A percentile compares a stretch with the other conserved stretches of the same genome.
Conservation (phyloP, 2,113 vertebrate species). For the Muscicapa adusta region DNA sequence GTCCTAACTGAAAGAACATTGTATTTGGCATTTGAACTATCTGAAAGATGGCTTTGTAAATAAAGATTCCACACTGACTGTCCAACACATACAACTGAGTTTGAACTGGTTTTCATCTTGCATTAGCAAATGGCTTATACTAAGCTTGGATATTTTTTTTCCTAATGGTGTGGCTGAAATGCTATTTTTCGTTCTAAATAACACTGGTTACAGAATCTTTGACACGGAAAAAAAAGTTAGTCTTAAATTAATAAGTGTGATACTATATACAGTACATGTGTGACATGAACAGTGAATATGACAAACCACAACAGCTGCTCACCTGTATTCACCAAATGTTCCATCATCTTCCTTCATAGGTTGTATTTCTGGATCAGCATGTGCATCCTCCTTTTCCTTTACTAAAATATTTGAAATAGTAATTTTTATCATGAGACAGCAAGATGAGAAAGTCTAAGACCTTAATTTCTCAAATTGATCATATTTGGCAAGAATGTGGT, state of each 20-base stretch:
- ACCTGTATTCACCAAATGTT: slow-evolving; percentile 99
- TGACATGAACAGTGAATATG: neutral
- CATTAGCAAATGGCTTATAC: neutral
- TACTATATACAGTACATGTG: neutral
- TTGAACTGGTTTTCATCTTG: neutral
- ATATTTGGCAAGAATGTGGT: neutral
- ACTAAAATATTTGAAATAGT: slow-evolving; percentile 74
- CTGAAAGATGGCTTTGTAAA: neutral
- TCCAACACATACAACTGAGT: neutral
- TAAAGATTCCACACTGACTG: neutral
- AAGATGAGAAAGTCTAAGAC: neutral
- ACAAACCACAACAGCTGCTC: slow-evolving; percentile 61
- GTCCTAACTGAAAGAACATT: neutral
- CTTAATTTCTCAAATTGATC: neutral
- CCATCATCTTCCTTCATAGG: slow-evolving; percentile 99
- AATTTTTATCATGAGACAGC: neutral
- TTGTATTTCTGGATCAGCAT: slow-evolving; percentile 97
- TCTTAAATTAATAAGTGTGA: neutral
- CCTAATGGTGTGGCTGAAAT: neutral
- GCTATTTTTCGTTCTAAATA: neutral
- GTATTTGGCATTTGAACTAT: neutral
- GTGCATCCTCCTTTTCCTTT: slow-evolving; percentile 98
- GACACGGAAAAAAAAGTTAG: neutral
- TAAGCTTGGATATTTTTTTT: neutral
- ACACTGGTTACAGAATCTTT: neutral